Evolutionary conservation across 2,888 invertebrate species (phyloP).

Genomic region (Craniophora ligustri): DNA sequence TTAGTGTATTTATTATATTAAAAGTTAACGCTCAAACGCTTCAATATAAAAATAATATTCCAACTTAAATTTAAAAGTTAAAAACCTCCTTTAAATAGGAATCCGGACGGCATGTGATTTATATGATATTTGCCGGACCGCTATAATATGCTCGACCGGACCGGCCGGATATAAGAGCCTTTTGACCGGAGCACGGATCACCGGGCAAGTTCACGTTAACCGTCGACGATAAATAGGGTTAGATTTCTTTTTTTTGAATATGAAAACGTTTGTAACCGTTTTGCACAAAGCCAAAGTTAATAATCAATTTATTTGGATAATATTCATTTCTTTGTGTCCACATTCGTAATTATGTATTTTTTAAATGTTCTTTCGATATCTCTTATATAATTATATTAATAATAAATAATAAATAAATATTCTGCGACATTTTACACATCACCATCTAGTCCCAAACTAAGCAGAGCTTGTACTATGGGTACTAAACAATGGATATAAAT

Average conservation of each 20-base stretch:
- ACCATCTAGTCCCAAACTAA: too few species aligned
- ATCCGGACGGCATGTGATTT: constrained; percentile 30
- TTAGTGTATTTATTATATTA: too few species aligned
- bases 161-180: constrained; percentile 54
- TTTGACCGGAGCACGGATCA: constrained; percentile 59
- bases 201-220: constrained; percentile 29
- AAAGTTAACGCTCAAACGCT: too few species aligned
- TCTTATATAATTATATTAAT: too few species aligned
- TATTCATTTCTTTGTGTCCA: too few species aligned
- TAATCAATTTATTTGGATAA: too few species aligned
- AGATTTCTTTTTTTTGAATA: constrained; percentile 24
- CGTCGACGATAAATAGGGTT: constrained; percentile 24
- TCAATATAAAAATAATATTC: not conserved
- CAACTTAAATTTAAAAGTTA: constrained; percentile 3
- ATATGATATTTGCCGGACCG: constrained; percentile 32
- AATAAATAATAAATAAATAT: too few species aligned
- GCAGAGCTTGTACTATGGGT: too few species aligned
- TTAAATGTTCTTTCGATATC: too few species aligned
- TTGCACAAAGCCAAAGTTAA: too few species aligned
- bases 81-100: constrained; percentile 7
- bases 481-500: too few species aligned
- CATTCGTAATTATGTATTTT: constrained; percentile 31
- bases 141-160: constrained; percentile 45
- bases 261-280: not conserved
- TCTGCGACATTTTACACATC: too few species aligned